phyloP scores from a whole-genome alignment of 2,888 invertebrate species.

The Caenorhabditis macrosperma region DNA sequence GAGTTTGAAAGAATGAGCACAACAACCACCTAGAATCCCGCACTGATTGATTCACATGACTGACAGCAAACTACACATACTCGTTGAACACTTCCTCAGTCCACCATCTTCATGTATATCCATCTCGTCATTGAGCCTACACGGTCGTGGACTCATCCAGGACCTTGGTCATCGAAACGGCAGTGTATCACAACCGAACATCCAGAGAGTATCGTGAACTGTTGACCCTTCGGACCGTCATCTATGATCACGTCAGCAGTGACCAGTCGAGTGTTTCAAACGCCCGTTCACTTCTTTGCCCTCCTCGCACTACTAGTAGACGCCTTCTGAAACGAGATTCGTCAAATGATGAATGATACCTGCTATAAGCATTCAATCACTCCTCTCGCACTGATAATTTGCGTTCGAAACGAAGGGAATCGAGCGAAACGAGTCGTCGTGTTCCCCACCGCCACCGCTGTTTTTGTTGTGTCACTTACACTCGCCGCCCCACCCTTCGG shows the following conservation, averaged over 20 bases:
- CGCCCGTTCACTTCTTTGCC: constrained; percentile 2
- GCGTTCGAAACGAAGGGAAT: constrained; percentile 26
- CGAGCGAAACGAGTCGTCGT: constrained; percentile 28
- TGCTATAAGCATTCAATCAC: constrained; percentile 41
- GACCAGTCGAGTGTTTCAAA: constrained; percentile 54
- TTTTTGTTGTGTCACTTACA: constrained; percentile 39
- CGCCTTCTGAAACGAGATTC: constrained; percentile 32
- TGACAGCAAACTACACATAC: no score
- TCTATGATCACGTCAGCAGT: constrained; percentile 42
- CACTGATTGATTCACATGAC: no score
- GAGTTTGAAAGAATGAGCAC: neutral
- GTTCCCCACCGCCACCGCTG: constrained; percentile 2
- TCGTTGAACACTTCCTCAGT: no score
- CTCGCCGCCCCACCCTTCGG: constrained; percentile 36
- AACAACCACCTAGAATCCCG: neutral
- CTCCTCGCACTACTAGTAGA: constrained; percentile 2
- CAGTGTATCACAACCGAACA: no score
- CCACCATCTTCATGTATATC: no score
- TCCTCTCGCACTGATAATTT: constrained; percentile 3
- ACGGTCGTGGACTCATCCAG: no score
- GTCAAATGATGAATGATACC: constrained; percentile 55
- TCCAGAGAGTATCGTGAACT: no score
- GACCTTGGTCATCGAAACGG: no score
- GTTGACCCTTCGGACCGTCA: neutral
- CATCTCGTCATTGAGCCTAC: no score